A percentile compares a stretch with the other conserved stretches of the same genome.
Evolutionary conservation across 2,888 invertebrate genomes (phyloP).

Genomic region (Hyppa rectilinea): DNA sequence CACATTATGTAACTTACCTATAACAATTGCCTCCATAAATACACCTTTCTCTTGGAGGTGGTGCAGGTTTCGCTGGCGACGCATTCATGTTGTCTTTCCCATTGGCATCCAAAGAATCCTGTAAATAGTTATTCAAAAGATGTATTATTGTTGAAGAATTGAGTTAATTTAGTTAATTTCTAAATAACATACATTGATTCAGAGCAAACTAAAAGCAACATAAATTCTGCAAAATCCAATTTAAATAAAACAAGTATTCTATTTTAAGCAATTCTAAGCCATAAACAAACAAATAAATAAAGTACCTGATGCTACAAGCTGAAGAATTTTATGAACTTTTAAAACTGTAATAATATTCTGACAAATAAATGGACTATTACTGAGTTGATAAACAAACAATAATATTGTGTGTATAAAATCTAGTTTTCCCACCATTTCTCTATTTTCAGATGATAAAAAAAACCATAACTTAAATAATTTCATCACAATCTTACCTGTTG

Average conservation of each 20-base stretch:
- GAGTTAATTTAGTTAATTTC: neutral
- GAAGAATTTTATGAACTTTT: too few relatives aligned
- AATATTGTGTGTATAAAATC: neutral
- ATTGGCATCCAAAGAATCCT: constrained; percentile 57
- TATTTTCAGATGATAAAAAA: neutral
- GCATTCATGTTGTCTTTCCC: constrained; percentile 30
- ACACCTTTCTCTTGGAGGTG: constrained; percentile 88
- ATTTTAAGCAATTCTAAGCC: neutral
- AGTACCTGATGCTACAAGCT: neutral
- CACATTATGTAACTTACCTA: constrained; percentile 83
- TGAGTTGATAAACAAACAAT: neutral
- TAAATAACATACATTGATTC: neutral
- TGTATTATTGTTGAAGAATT: neutral
- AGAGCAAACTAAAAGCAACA: neutral
- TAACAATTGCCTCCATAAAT: constrained; percentile 92
- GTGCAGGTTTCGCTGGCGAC: constrained; percentile 40
- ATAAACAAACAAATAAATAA: neutral
- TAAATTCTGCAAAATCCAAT: neutral
- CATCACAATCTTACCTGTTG: constrained; percentile 60
- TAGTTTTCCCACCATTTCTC: neutral
- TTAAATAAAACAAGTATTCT: neutral
- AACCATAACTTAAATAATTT: neutral
- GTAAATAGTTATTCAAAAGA: neutral
- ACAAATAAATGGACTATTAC: too few relatives aligned
- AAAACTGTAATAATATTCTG: too few relatives aligned